Conservation (phyloP, 2,797 vertebrate genomes). For the Paguma larvata region DNA sequence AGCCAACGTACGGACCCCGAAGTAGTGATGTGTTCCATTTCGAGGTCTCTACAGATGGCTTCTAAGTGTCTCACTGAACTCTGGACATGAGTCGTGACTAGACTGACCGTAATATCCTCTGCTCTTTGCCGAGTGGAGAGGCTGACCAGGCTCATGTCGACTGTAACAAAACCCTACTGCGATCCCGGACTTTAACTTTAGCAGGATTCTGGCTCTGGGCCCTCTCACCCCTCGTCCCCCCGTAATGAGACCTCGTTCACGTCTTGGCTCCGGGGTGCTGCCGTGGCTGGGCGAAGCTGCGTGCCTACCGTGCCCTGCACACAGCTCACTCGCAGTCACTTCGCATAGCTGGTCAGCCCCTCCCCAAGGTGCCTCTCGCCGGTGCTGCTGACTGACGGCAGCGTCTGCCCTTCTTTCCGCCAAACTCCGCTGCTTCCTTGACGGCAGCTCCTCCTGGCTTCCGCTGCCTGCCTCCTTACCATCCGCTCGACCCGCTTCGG, state of each 20-base stretch:
- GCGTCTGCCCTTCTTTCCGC: not conserved
- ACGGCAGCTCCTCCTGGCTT: not conserved
- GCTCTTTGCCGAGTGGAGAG: not conserved
- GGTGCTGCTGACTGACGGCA: not conserved
- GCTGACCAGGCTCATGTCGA: not conserved
- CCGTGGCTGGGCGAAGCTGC: not conserved
- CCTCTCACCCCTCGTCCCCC: not conserved
- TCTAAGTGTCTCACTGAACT: not conserved
- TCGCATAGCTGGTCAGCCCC: not conserved
- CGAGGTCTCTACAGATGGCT: not conserved
- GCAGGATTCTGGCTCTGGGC: conserved; percentile 53
- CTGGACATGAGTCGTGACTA: not conserved
- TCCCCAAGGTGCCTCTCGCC: not conserved
- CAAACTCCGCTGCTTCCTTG: not conserved
- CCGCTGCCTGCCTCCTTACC: not conserved
- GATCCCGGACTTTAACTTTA: conserved; percentile 61
- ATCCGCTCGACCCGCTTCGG: not conserved
- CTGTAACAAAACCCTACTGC: conserved; percentile 51
- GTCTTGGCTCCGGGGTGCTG: conserved; percentile 6
- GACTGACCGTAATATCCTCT: not conserved
- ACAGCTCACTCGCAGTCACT: not conserved
- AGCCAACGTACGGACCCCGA: not conserved
- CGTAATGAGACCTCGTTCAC: conserved; percentile 58
- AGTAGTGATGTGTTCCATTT: not conserved
- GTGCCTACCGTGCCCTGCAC: not conserved